Base-by-base conservation (phyloP, 2,888 invertebrate species). In the Petrolisthes manimaculis region DNA sequence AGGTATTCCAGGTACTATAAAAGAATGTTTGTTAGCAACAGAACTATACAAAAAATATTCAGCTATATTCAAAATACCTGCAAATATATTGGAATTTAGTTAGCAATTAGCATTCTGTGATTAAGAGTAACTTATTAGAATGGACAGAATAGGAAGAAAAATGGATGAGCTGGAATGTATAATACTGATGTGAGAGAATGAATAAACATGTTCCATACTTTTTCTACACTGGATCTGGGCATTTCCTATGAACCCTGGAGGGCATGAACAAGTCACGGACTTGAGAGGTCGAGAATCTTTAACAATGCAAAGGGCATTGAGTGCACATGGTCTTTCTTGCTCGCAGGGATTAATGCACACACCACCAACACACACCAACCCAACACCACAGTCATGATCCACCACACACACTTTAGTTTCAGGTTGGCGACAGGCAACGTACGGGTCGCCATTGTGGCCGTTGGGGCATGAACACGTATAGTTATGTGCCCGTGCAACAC, bases 221-320 rank as follows among this genome's bases (percentile, higher is more conserved):
- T 88, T 88, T 24, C 87, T 78, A 75, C 91, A 91, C 78, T 85
- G 91, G 18, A 83, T 83, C 92, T 97, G 97, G 6, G 97, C 97
- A 92, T 97, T 97, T 51, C 97, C 97, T 93, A 95, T 95, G 92
- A 95, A 96, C 67, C 96, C 97, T 78, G 94, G 93, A 75, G 95
- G 93, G 92, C 97, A 97, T 91, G 96, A 95, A 96, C 96, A 93
- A 89, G 96, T 95, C 95, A 97, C 96, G 8, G 97, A 97, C 91
- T 97, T 95, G 93, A 97, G 94, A 6, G 97, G 97, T 91, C 97
- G 93, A 0, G 97, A 97, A 92, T 97, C 96, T 53, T 97, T 95
- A 12, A 97, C 97, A 9, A 95, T 95, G 92, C 98, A 98, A 91
- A 96, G 95, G 0, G 97, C 97, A 86, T 88, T 88, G 61, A 89